Conservation (phyloP, 1,140 invertebrate genomes). For the Drosophila nikananu region DNA sequence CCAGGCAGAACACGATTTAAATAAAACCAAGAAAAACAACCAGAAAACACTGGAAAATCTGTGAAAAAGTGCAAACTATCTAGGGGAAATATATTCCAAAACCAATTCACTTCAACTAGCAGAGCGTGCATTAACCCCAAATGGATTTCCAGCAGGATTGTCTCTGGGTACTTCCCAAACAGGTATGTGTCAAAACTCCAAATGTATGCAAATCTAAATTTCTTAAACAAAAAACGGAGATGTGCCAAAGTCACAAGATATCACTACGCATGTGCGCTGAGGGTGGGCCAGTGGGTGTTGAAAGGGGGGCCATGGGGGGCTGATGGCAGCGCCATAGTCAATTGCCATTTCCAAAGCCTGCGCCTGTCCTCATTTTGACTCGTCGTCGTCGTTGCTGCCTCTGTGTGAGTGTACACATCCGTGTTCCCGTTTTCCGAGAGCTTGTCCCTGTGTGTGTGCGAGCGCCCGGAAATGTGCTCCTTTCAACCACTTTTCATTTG, state of each 20-base stretch:
- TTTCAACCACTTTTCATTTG: conserved; percentile 83
- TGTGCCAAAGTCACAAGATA: conserved; percentile 23
- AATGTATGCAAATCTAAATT: conserved; percentile 5
- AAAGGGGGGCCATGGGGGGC: conserved; percentile 1
- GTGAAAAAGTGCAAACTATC: conserved; percentile 26
- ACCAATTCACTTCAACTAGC: neutral
- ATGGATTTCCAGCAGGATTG: conserved; percentile 10
- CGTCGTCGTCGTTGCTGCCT: conserved; percentile 38
- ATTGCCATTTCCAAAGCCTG: conserved; percentile 57
- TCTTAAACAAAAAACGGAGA: neutral
- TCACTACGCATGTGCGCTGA: conserved; percentile 72
- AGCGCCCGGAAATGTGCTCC: conserved; percentile 73
- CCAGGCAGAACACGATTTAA: neutral
- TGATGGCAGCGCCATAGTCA: conserved; percentile 22
- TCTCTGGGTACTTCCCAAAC: neutral
- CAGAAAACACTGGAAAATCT: conserved; percentile 4
- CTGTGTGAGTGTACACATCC: conserved; percentile 21
- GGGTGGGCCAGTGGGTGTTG: conserved; percentile 24
- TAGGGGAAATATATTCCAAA: neutral
- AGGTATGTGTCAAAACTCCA: conserved; percentile 23
- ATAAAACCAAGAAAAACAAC: neutral
- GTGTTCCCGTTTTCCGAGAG: conserved; percentile 21
- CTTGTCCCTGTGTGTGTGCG: conserved; percentile 14
- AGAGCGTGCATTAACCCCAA: neutral
- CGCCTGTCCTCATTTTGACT: conserved; percentile 76